phyloP scores from a whole-genome alignment of 1,140 invertebrate genomes.

The Drosophila mayri region DNA sequence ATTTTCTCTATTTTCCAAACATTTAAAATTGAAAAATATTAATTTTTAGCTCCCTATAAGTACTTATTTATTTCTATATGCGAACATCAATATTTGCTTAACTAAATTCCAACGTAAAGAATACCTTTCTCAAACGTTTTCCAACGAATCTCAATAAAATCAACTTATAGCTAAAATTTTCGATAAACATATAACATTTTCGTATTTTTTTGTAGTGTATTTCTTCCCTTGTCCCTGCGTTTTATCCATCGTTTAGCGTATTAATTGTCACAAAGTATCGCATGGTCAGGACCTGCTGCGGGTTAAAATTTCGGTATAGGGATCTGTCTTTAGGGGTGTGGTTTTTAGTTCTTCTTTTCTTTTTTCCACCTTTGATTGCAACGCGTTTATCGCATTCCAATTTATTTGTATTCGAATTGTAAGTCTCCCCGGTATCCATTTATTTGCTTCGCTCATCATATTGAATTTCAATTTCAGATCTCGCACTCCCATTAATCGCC shows the following conservation, averaged over 20 bases:
- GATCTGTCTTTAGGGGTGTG: conserved; percentile 30
- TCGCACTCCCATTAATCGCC: conserved; percentile 27
- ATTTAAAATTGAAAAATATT: too few species aligned
- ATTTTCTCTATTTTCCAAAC: too few species aligned
- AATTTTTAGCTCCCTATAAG: too few species aligned
- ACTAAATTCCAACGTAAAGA: neutral
- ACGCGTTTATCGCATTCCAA: conserved; percentile 76
- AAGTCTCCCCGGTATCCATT: conserved; percentile 33
- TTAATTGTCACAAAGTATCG: conserved; percentile 81
- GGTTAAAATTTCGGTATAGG: conserved; percentile 13
- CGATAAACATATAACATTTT: fast-evolving
- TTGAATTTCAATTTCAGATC: conserved; percentile 82
- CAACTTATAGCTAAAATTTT: neutral
- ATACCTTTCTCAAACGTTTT: neutral
- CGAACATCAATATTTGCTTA: too few species aligned
- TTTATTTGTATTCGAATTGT: conserved; percentile 76
- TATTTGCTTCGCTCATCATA: conserved; percentile 71
- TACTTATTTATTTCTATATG: too few species aligned
- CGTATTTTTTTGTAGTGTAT: neutral
- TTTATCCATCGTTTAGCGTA: conserved; percentile 74
- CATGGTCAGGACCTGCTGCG: conserved; percentile 57
- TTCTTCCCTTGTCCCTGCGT: neutral
- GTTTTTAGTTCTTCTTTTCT: conserved; percentile 8
- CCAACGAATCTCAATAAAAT: neutral
- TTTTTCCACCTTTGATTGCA: conserved; percentile 69